phyloP scores from a whole-genome alignment of 2,797 vertebrate species.

The Silurus lanzhouensis region DNA sequence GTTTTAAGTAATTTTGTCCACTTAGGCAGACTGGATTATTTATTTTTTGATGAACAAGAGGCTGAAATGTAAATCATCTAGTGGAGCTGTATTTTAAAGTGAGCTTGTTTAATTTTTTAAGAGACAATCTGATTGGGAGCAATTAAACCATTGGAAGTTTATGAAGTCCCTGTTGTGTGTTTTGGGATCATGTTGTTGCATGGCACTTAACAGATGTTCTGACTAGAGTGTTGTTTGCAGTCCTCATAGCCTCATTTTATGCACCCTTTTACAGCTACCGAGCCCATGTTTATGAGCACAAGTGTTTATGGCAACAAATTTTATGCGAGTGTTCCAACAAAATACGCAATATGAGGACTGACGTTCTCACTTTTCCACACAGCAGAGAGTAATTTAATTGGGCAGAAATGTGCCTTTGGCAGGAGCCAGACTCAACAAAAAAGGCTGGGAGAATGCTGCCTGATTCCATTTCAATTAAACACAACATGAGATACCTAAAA shows the following conservation, averaged over 20 bases:
- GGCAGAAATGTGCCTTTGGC: conserved; percentile 51
- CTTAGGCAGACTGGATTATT: not conserved
- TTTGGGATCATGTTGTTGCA: conserved; percentile 50
- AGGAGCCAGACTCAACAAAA: conserved; percentile 35
- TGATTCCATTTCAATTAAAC: conserved; percentile 32
- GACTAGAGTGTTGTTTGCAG: conserved; percentile 56
- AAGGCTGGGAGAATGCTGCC: conserved; percentile 30
- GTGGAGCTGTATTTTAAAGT: conserved; percentile 25
- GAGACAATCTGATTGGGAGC: conserved; percentile 52
- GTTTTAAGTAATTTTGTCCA: not conserved
- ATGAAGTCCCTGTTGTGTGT: conserved; percentile 52
- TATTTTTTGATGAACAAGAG: conserved; percentile 26
- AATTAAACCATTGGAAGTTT: conserved; percentile 55
- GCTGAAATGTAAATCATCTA: conserved; percentile 24
- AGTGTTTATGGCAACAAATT: conserved; percentile 53
- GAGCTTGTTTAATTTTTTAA: conserved; percentile 51
- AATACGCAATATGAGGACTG: conserved; percentile 45
- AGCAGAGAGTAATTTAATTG: conserved; percentile 49
- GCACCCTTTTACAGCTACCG: conserved; percentile 45
- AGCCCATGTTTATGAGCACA: conserved; percentile 53
- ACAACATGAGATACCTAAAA: conserved; percentile 28
- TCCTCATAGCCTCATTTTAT: conserved; percentile 43
- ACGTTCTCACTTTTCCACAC: conserved; percentile 48
- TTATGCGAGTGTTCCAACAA: conserved; percentile 49
- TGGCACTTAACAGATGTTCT: conserved; percentile 58